A percentile compares a stretch with the other conserved stretches of the same genome.
Evolutionary conservation across 2,113 vertebrate genomes (phyloP).

Genomic region (Python bivittatus): DNA sequence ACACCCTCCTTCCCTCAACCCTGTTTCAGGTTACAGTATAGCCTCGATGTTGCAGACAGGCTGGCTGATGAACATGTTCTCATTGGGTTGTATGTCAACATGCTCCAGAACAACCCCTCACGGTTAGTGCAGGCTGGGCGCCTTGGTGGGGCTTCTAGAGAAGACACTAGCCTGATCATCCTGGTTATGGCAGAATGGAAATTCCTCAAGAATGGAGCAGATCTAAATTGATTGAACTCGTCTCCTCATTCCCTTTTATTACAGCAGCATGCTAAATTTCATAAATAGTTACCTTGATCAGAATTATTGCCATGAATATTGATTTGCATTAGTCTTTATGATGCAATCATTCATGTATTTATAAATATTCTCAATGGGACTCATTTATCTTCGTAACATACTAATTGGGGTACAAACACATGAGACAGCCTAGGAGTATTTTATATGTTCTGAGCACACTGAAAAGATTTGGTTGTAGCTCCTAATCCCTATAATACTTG

Average conservation of each 20-base stretch:
- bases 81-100: slow-evolving; percentile 96
- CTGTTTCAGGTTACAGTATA: slow-evolving; percentile 93
- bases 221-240: background rate
- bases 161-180: slow-evolving; percentile 29
- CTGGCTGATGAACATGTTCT: slow-evolving; percentile 98
- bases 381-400: background rate
- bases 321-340: background rate
- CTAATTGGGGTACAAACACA: background rate
- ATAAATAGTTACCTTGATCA: background rate
- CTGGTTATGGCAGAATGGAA: slow-evolving; percentile 6
- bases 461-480: background rate
- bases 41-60: slow-evolving; percentile 96
- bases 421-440: background rate
- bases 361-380: background rate
- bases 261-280: slow-evolving; percentile 15
- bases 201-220: slow-evolving; percentile 29
- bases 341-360: background rate
- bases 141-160: slow-evolving; percentile 51
- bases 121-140: slow-evolving; percentile 91
- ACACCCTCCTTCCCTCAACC: slow-evolving; percentile 60
- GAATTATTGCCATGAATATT: background rate
- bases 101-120: slow-evolving; percentile 90
- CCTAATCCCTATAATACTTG: background rate
- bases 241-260: slow-evolving; percentile 27
- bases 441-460: background rate